A percentile compares a stretch with the other conserved stretches of the same genome.
Conservation (phyloP, 2,113 vertebrate species). For the Megalops atlanticus region DNA sequence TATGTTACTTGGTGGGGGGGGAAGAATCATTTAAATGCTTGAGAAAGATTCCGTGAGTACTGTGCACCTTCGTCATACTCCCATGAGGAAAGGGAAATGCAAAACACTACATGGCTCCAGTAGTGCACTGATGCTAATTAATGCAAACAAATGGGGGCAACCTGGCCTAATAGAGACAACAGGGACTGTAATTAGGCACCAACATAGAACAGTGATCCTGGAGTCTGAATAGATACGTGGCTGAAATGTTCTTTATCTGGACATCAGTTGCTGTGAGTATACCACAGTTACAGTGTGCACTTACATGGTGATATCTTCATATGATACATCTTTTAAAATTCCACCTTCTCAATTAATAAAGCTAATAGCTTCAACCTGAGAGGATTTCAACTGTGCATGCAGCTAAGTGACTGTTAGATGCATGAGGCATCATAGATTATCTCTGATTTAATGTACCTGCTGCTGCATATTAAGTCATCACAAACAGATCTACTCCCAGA, state of each 20-base stretch:
- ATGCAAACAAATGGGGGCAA: background rate
- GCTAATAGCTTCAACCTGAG: background rate
- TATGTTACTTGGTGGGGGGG: background rate
- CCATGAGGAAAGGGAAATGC: no score
- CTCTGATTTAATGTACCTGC: constrained; percentile 3
- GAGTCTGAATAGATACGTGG: background rate
- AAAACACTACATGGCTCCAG: no score
- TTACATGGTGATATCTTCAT: background rate
- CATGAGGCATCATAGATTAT: background rate
- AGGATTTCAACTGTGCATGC: background rate
- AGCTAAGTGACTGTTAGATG: background rate
- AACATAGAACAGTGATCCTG: background rate
- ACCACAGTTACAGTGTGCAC: background rate
- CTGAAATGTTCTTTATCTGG: background rate
- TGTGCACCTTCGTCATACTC: background rate
- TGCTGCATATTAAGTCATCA: background rate
- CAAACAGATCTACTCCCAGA: background rate
- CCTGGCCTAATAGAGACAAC: background rate
- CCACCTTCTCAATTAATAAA: background rate
- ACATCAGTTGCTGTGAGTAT: background rate
- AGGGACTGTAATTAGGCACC: background rate
- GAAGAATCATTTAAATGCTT: background rate
- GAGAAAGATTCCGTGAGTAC: background rate
- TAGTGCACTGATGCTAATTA: background rate
- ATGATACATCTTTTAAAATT: background rate